Base-by-base conservation (phyloP, 1,140 invertebrate genomes). In the Calephelis virginiensis region DNA sequence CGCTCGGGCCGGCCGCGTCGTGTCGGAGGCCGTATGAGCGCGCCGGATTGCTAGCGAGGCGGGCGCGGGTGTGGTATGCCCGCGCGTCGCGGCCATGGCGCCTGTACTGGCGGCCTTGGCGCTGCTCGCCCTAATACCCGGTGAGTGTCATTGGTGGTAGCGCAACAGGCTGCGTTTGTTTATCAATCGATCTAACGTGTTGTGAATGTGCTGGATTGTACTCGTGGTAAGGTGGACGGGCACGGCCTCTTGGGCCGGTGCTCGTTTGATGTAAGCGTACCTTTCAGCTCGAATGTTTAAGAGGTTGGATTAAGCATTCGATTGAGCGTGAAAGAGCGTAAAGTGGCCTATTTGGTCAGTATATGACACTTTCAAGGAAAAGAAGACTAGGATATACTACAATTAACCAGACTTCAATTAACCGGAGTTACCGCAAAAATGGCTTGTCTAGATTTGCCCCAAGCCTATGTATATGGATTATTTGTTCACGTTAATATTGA, bases 11-110 rank as follows among this genome's bases (percentile, higher is more conserved):
- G 82, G 80, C 78, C 81, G 83, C 76, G 72, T 53, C 76, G 53
- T 59, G 66, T 69, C 50, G 63, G 66, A 75, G 83, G 78, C 83
- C 78, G 89, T 82, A 86, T 86, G 86, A 86, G 86, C 82, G 86
- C 83, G 83, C 77, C 85, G 80, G 78, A 76, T 82, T 89, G 86
- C 83, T 89, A 89, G 86, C 86, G 84, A 80, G 79, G 81, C 81
- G 83, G 80, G 86, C 86, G 86, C 85, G 86, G 85, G 85, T 88
- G 85, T 86, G 86, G 83, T 89, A 89, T 88, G 87, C 81, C 83
- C 85, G 86, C 86, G 85, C 85, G 83, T 80, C 81, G 82, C 81
- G 75, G 85, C 79, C 78, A 86, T 85, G 85, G 80, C 78, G 81
- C 77, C 77, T 71, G 69, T 85, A 76, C 75, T 85, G 79, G 78